Evolutionary conservation across 2,797 vertebrate species (phyloP), one percentile per base, ranked within the genome.

Genomic region (Champsocephalus esox): DNA sequence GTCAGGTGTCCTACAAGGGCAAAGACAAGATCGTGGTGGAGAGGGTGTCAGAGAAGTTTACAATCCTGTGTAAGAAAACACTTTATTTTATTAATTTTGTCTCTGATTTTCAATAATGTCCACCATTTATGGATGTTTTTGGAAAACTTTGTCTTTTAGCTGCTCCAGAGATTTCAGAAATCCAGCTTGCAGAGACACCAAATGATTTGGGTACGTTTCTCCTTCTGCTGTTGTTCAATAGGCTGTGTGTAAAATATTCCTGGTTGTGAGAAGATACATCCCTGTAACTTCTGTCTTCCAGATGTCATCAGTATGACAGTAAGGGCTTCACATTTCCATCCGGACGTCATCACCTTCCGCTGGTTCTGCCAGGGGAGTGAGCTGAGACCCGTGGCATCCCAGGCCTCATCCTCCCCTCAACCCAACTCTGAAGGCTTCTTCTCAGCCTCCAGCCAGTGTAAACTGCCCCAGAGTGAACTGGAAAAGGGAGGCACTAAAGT

Each of bases 331-430:
- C 88, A 87, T 58, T 96, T 96, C 80, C 94, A 96, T 77, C 95
- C 95, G 0, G 95, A 95, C 0, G 61, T 95, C 86, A 94, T 95
- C 60, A 95, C 94, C 9, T 95, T 96, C 85, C 95, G 95, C 55
- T 96, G 95, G 95, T 96, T 96, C 89, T 96, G 95, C 78, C 86
- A 95, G 78, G 95, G 95, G 0, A 90, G 94, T 0, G 95, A 96
- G 84, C 92, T 96, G 78, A 94, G 93, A 63, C 95, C 95, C 0
- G 92, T 95, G 58, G 93, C 94, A 0, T 93, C 94, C 7, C 91
- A 92, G 80, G 93, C 94, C 3, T 92, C 89, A 0, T 91, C 95
- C n/a, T 92, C 93, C 14, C 95, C 95, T 17, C 90, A 86, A 12
- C 95, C 94, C 0, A 90, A 95, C 45, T 55, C 92, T 0, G 92